A percentile compares a stretch with the other conserved stretches of the same genome.
phyloP scores from a whole-genome alignment of 2,797 vertebrate genomes.

The Darevskia mixta region DNA sequence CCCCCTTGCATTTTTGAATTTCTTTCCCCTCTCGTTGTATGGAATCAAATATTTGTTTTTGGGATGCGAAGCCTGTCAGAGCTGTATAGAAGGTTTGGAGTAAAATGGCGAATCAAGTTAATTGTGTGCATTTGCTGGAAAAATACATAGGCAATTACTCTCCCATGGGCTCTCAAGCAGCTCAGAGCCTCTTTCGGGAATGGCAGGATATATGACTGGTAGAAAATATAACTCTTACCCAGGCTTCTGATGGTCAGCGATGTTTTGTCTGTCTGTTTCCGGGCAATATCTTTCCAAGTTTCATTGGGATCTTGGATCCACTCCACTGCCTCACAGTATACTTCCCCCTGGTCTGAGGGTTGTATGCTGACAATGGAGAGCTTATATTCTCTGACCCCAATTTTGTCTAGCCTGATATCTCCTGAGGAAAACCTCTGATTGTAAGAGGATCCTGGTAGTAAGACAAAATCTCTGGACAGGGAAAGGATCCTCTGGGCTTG shows the following conservation, averaged over 20 bases:
- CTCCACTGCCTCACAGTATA: slow-evolving; percentile 76
- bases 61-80: neutral
- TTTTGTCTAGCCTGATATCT: slow-evolving; percentile 65
- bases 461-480: slow-evolving; percentile 75
- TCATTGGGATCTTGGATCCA: slow-evolving; percentile 81
- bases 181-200: neutral
- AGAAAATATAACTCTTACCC: slow-evolving; percentile 76
- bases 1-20: neutral
- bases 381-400: slow-evolving; percentile 66
- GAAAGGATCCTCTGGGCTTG: slow-evolving; percentile 63
- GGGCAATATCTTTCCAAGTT: slow-evolving; percentile 78
- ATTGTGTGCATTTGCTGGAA: neutral
- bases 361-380: slow-evolving; percentile 50
- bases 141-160: neutral
- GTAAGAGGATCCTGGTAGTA: slow-evolving; percentile 70
- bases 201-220: neutral
- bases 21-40: neutral
- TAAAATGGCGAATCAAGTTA: neutral
- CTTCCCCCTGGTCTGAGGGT: slow-evolving; percentile 67
- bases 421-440: slow-evolving; percentile 61
- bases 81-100: neutral
- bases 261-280: slow-evolving; percentile 69
- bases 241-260: slow-evolving; percentile 45
- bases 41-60: neutral
- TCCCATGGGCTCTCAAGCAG: neutral